Base-by-base conservation (phyloP, 2,888 invertebrate species). In the Allolobophora icterica region DNA sequence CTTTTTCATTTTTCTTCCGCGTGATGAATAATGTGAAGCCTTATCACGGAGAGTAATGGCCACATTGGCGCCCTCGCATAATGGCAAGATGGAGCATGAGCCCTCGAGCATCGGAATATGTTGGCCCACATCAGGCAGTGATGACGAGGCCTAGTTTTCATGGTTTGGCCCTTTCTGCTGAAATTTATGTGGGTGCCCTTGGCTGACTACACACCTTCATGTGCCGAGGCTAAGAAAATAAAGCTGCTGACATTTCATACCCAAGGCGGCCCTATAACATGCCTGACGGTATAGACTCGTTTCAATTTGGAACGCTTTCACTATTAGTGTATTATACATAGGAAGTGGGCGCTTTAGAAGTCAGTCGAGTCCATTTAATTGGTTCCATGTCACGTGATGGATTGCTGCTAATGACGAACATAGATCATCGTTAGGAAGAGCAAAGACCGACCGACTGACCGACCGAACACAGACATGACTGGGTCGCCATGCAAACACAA, bases 311-410 rank as follows among this genome's bases (percentile, higher is more conserved):
- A 52, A 21, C 19, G 1, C 52, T 8, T 5, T 38, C 52, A 52
- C 52, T 17, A 13, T 52, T 52, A 24, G 52, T 52, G 52, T 3
- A 52, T 52, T 52, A 11, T n/a, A 11, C 21, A 11, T 71, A n/a
- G n/a, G 71, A 71, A 71, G 71, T 71, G 30, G n/a, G 71, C 71
- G 71, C 71, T 71, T n/a, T n/a, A 71, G 71, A 71, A 71, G 71
- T 71, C 71, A n/a, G 6, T 71, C 71, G n/a, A 71, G 30, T 71
- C n/a, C 71, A 71, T 71, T 71, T n/a, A 71, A n/a, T n/a, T 71
- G 71, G 30, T n/a, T 71, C n/a, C 30, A n/a, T 71, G 71, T 71
- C 71, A 17, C 8, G 1, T 71, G 71, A 71, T 71, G 71, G 71
- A 71, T 71, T 4, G 71, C n/a, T 71, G 71, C n/a, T n/a, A 71